phyloP scores from a whole-genome alignment of 2,888 invertebrate species.

The Scaptomyza caliginosa region DNA sequence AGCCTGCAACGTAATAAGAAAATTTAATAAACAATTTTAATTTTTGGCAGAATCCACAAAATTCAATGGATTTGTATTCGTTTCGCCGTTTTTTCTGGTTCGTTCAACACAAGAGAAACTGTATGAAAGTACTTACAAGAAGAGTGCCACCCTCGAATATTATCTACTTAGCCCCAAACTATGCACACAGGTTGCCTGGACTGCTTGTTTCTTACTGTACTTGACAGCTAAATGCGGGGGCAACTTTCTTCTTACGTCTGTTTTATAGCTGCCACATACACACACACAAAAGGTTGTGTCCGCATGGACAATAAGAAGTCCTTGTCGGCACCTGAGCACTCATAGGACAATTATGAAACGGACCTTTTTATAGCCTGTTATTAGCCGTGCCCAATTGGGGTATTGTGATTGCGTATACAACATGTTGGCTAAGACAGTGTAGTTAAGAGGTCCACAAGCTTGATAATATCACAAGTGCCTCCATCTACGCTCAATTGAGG shows the following conservation, averaged over 20 bases:
- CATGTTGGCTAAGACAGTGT: neutral
- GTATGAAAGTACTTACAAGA: constrained; percentile 18
- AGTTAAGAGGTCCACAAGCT: neutral
- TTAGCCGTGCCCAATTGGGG: constrained; percentile 35
- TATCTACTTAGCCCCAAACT: neutral
- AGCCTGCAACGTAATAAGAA: constrained; percentile 20
- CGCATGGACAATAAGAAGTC: constrained; percentile 27
- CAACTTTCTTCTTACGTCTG: constrained; percentile 46
- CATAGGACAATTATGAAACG: constrained; percentile 76
- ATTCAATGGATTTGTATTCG: constrained; percentile 34
- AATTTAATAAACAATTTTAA: constrained; percentile 60
- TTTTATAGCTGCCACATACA: constrained; percentile 62
- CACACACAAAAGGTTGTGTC: constrained; percentile 49
- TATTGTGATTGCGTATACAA: constrained; percentile 28
- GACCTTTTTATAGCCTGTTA: constrained; percentile 71
- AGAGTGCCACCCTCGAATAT: constrained; percentile 2
- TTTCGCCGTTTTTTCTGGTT: neutral
- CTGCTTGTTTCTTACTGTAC: constrained; percentile 40
- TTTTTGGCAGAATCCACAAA: constrained; percentile 22
- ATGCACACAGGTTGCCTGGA: constrained; percentile 2
- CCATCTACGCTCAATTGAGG: neutral
- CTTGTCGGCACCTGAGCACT: constrained; percentile 48
- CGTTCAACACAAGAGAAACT: neutral
- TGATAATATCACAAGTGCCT: constrained; percentile 36
- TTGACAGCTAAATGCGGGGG: constrained; percentile 74